Conservation (phyloP, 2,888 invertebrate genomes). For the Heliconius ismenius region DNA sequence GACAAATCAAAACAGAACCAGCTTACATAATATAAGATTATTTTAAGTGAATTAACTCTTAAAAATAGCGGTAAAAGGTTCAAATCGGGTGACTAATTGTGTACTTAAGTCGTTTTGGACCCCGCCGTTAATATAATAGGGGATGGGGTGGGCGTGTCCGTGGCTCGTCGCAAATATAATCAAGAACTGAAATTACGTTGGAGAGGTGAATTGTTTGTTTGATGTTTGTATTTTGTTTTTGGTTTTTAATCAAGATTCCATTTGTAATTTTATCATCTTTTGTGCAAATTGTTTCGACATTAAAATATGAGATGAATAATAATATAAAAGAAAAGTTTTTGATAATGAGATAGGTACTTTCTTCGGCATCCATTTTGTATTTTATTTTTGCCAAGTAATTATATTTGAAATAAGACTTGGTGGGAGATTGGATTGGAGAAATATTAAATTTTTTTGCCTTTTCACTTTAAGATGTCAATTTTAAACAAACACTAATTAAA, state of each 20-base stretch:
- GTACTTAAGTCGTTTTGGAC: constrained; percentile 55
- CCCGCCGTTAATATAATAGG: constrained; percentile 68
- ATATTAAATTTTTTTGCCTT: background rate
- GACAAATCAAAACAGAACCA: constrained; percentile 69
- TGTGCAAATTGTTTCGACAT: constrained; percentile 21
- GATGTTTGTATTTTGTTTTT: constrained; percentile 30
- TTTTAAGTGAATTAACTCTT: constrained; percentile 41
- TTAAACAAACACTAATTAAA: too few relatives aligned
- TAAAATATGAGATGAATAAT: constrained; percentile 19
- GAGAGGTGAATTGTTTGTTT: constrained; percentile 48
- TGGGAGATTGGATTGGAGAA: background rate
- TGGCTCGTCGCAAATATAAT: constrained; percentile 80
- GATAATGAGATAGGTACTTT: constrained; percentile 11
- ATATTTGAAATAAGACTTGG: constrained; percentile 8
- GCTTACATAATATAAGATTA: constrained; percentile 54
- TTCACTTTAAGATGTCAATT: background rate
- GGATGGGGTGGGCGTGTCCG: constrained; percentile 78
- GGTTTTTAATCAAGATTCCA: constrained; percentile 29
- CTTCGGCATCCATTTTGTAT: background rate
- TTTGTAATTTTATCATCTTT: constrained; percentile 30
- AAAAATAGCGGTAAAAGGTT: constrained; percentile 40
- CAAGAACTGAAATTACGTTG: constrained; percentile 60
- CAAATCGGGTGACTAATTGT: constrained; percentile 45
- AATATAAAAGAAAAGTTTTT: constrained; percentile 18
- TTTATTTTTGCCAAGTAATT: constrained; percentile 7